phyloP scores from a whole-genome alignment of 2,797 vertebrate species.

The Anguilla megastoma region DNA sequence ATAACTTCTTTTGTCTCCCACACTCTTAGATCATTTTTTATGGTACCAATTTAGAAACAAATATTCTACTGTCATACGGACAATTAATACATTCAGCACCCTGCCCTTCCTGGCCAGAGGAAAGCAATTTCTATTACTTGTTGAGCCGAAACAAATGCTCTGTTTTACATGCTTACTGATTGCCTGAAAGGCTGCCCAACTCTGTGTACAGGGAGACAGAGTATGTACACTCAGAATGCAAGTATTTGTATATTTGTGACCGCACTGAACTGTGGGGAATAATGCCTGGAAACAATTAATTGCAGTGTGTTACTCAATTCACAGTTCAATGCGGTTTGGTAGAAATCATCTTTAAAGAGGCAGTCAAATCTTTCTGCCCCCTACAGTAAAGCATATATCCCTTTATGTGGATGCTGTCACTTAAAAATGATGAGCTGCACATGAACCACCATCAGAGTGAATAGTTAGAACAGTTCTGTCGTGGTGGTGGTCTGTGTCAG shows the following conservation, averaged over 20 bases:
- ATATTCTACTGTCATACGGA: background rate
- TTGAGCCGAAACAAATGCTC: background rate
- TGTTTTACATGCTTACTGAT: background rate
- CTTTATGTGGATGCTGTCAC: background rate
- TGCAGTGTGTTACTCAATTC: background rate
- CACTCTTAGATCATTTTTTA: background rate
- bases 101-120: background rate
- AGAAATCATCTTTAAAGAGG: background rate
- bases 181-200: background rate
- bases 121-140: background rate
- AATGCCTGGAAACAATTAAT: background rate
- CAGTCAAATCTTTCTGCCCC: background rate
- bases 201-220: background rate
- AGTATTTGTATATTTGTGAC: background rate
- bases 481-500: background rate
- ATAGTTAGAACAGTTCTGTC: background rate
- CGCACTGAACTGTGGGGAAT: background rate
- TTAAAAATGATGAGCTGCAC: background rate
- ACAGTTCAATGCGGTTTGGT: background rate
- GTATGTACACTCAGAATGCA: background rate
- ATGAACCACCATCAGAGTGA: background rate
- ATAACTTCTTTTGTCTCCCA: background rate
- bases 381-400: background rate
- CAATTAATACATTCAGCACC: background rate
- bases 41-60: conserved; percentile 14